These are phyloP conservation scores for Rugalucina vietnamica DNA, from an alignment of 2,888 invertebrate genomes.

Conservation along the genomic window DNA sequence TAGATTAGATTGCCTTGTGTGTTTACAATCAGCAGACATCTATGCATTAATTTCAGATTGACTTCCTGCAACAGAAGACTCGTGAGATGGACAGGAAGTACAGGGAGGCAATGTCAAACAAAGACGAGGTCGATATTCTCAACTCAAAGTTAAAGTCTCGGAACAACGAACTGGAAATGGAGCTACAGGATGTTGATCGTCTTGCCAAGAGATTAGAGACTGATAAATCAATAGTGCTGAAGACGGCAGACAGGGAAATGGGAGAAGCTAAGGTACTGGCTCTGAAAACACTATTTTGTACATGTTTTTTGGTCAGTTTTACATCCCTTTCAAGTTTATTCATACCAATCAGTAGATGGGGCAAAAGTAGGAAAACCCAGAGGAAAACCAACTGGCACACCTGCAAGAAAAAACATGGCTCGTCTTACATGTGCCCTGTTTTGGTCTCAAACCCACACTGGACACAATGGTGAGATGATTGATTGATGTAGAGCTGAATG, in stretches of 20 bases:
- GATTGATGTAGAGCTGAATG: too few relatives aligned
- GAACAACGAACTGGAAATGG: slow-evolving; percentile 74
- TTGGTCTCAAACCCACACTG: too few relatives aligned
- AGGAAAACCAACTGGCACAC: too few relatives aligned
- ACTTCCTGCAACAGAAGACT: slow-evolving; percentile 83
- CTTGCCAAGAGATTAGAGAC: slow-evolving; percentile 78
- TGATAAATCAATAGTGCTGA: slow-evolving; percentile 80
- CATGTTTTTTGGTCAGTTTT: too few relatives aligned
- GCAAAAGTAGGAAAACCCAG: too few relatives aligned
- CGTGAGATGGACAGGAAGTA: slow-evolving; percentile 81
- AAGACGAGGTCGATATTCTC: slow-evolving; percentile 67
- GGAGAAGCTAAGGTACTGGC: slow-evolving; percentile 80
- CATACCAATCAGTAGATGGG: too few relatives aligned
- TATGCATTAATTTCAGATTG: slow-evolving; percentile 72
- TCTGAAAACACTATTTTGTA: too few relatives aligned
- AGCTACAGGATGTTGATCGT: slow-evolving; percentile 79
- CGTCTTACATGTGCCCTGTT: too few relatives aligned
- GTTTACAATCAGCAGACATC: not conserved
- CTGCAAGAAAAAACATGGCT: too few relatives aligned
- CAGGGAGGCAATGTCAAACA: slow-evolving; percentile 65
- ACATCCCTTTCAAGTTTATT: too few relatives aligned
- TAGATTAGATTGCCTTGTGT: too few relatives aligned
- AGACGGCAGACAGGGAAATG: slow-evolving; percentile 81
- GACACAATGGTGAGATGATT: too few relatives aligned
- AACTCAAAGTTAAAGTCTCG: slow-evolving; percentile 66